These are phyloP conservation scores for Eufriesea mexicana DNA, from an alignment of 1,140 invertebrate species.

Conservation along the genomic window DNA sequence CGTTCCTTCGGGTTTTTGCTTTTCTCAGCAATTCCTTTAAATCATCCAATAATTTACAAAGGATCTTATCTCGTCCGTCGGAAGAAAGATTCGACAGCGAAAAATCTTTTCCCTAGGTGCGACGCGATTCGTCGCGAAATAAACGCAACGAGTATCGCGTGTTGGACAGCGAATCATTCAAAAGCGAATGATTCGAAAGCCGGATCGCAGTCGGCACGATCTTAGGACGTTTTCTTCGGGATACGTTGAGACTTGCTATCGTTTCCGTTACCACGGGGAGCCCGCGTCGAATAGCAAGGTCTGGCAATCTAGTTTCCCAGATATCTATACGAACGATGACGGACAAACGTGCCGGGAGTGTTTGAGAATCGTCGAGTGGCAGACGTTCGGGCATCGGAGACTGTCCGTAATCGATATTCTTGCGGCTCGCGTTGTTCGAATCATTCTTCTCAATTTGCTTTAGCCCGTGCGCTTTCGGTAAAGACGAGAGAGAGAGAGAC, in stretches of 20 bases:
- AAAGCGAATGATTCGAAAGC: constrained; percentile 38
- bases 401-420: constrained; percentile 62
- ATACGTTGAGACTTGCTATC: neutral
- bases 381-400: constrained; percentile 44
- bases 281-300: constrained; percentile 53
- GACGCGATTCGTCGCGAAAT: neutral
- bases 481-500: no score
- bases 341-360: constrained; percentile 62
- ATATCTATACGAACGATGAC: constrained; percentile 58
- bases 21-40: neutral
- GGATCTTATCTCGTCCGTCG: constrained; percentile 3
- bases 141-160: constrained; percentile 9
- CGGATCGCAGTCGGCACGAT: constrained; percentile 18
- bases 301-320: constrained; percentile 54
- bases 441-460: constrained; percentile 25
- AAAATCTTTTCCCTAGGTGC: neutral
- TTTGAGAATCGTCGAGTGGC: constrained; percentile 62
- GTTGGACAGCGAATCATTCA: neutral
- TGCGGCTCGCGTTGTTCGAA: constrained; percentile 46
- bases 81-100: neutral
- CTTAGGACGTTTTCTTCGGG: constrained; percentile 39
- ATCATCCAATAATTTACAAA: neutral
- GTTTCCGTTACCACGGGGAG: neutral
- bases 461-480: neutral
- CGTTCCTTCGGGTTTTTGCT: neutral